Base-by-base conservation (phyloP, 1,140 invertebrate genomes). In the Brachionus sp. region DNA sequence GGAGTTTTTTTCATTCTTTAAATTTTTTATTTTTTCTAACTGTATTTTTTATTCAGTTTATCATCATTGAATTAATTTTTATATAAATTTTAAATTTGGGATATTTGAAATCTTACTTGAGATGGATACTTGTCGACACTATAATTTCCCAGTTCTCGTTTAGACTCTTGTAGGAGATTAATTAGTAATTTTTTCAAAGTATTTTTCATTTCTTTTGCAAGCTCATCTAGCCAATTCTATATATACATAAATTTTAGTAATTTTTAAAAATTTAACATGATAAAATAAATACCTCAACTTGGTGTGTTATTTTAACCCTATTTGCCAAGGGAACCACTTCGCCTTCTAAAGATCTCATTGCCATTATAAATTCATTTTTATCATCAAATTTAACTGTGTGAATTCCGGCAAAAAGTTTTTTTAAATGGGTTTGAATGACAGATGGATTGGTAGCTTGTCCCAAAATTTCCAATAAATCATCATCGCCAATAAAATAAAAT, bases 401-500 rank as follows among this genome's bases (percentile, higher is more conserved):
- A 80, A 97, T 94, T 3, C 97, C 97, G 82, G 95, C 93, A 89
- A 97, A 98, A 13, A 98, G 89, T 90, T 98, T 98, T 86, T 96
- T 95, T 84, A 98, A 90, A 88, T 98, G 96, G 0, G 93, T 91
- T 88, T 97, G 94, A 86, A 98, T 93, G 0, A 97, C 93, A 75
- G 92, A 92, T 70, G 93, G 93, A 86, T 95, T 95, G 0, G 93
- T 94, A 0, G 91, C 87, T 88, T 96, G 94, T 0, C 95, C 95
- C 0, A 97, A 90, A 75, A 98, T 92, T 90, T 98, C 95, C 35
- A 98, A 88, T 44, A 98, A 90, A 90, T 98, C 96, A 87, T 98
- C 96, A 87, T 98, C 96, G 85, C 95, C 95, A 84, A 98, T 91
- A 86, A 98, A 98, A 86, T 97, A 97, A 85, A 98, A 94, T 85